Evolutionary conservation across 2,888 invertebrate species (phyloP).

Genomic region (Argyresthia goedartella): DNA sequence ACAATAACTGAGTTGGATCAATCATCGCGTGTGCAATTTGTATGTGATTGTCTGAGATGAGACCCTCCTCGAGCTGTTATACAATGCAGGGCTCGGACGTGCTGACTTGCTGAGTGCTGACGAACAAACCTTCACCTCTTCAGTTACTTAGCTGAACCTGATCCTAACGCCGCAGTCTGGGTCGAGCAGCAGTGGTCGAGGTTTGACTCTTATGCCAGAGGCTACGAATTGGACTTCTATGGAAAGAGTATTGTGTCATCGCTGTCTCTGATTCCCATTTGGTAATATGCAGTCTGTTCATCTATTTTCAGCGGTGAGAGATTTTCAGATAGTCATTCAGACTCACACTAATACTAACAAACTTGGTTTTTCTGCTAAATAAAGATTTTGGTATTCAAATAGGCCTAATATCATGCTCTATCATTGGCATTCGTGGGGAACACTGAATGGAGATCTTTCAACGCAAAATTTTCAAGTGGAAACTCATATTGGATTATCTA

Average conservation of each 20-base stretch:
- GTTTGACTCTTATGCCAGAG: too few relatives aligned
- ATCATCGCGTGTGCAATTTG: slow-evolving; percentile 60
- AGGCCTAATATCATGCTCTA: too few relatives aligned
- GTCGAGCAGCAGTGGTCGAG: background rate
- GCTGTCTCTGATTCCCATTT: too few relatives aligned
- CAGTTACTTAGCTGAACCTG: slow-evolving; percentile 12
- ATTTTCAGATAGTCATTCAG: too few relatives aligned
- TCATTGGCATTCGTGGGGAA: too few relatives aligned
- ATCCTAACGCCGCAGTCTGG: background rate
- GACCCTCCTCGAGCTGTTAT: slow-evolving; percentile 44
- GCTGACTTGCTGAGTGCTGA: background rate
- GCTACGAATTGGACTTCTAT: too few relatives aligned
- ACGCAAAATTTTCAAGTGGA: background rate
- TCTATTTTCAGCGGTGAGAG: too few relatives aligned
- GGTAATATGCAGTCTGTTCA: too few relatives aligned
- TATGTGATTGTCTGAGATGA: slow-evolving; percentile 61
- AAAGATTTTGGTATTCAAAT: too few relatives aligned
- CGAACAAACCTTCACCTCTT: slow-evolving; percentile 10
- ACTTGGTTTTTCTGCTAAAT: too few relatives aligned
- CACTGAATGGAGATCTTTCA: background rate
- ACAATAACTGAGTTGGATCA: slow-evolving; percentile 26
- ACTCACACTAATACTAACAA: too few relatives aligned
- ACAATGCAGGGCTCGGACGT: slow-evolving; percentile 37
- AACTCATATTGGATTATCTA: background rate
- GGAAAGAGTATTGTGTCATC: too few relatives aligned